Evolutionary conservation across 2,113 vertebrate species (phyloP).

Genomic region (Ctenodactylus gundi): DNA sequence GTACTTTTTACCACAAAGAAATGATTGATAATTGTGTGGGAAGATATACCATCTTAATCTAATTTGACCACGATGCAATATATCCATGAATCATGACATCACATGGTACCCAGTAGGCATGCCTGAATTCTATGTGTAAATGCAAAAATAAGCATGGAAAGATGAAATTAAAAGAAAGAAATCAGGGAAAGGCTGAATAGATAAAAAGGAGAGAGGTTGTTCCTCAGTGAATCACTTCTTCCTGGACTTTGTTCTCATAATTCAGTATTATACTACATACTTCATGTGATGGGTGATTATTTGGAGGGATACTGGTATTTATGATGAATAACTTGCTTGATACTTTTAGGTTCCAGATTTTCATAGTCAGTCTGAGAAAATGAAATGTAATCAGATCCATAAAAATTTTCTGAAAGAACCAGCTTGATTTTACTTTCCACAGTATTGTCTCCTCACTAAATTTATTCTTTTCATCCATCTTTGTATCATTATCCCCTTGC

Average conservation of each 20-base stretch:
- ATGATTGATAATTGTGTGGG: not conserved
- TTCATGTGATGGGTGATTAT: not conserved
- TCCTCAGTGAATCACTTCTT: not conserved
- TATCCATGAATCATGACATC: not conserved
- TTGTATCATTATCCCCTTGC: rapidly evolving
- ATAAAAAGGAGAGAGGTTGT: not conserved
- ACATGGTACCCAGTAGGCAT: not conserved
- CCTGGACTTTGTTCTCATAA: not conserved
- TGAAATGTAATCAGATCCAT: not conserved
- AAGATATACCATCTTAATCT: not conserved
- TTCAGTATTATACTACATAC: not conserved
- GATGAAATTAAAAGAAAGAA: not conserved
- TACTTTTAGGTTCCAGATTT: not conserved
- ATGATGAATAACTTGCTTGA: too few species aligned
- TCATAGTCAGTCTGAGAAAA: not conserved
- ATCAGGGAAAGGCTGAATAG: not conserved
- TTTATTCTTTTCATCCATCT: not conserved
- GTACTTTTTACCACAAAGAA: not conserved
- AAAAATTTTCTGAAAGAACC: not conserved
- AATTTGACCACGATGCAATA: not conserved
- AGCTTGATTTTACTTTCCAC: not conserved
- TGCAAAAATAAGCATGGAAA: not conserved
- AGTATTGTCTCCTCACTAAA: not conserved
- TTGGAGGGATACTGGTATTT: not conserved
- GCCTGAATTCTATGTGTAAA: not conserved